Evolutionary conservation across 2,797 vertebrate species (phyloP).

Genomic region (Amazona finschi): DNA sequence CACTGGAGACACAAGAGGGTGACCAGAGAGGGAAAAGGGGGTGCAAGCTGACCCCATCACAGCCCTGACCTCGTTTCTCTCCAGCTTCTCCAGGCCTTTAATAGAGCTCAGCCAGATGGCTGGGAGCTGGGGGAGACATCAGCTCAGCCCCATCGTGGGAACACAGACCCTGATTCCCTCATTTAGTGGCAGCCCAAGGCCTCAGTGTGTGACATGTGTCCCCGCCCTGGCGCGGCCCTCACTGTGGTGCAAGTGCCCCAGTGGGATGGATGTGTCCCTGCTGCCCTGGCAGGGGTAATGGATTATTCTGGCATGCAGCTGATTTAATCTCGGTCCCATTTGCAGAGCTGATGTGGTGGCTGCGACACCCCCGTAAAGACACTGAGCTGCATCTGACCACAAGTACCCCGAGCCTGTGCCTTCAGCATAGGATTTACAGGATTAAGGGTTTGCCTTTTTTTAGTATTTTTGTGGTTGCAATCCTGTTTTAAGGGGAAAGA

Average conservation of each 20-base stretch:
- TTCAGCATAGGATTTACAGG: background rate
- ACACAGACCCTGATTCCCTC: fast-evolving
- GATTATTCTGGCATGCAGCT: background rate
- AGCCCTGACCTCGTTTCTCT: conserved; percentile 26
- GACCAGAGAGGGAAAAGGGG: background rate
- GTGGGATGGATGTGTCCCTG: fast-evolving
- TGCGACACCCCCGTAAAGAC: background rate
- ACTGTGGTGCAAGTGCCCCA: fast-evolving
- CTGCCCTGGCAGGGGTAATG: background rate
- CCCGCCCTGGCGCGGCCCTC: fast-evolving
- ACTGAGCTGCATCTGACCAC: background rate
- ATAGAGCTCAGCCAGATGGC: background rate
- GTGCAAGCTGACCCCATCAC: fast-evolving
- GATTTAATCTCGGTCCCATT: background rate
- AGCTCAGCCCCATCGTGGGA: fast-evolving
- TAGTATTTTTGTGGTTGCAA: background rate
- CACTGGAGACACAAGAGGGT: fast-evolving
- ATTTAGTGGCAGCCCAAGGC: fast-evolving
- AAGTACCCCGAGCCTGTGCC: background rate
- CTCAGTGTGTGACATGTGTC: fast-evolving
- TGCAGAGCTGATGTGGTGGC: background rate
- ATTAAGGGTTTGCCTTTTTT: background rate
- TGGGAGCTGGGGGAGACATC: fast-evolving
- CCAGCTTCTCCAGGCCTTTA: background rate
- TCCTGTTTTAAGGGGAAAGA: background rate